phyloP scores from a whole-genome alignment of 2,888 invertebrate species.

The Nemotelus pantherinus region DNA sequence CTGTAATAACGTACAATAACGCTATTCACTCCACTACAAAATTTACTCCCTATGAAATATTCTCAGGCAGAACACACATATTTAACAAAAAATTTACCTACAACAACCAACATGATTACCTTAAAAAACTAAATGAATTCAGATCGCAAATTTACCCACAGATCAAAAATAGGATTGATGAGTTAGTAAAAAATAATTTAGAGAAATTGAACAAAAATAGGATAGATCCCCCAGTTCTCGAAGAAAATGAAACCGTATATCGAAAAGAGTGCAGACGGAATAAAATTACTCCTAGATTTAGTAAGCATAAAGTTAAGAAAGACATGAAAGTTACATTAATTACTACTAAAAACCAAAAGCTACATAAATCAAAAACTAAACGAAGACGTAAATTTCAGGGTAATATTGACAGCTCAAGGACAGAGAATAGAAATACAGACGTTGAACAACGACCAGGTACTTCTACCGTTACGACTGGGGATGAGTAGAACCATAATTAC shows the following conservation, averaged over 20 bases:
- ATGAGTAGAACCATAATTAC: not conserved
- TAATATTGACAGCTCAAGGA: not conserved
- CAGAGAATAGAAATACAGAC: slow-evolving; percentile 14
- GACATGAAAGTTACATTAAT: slow-evolving; percentile 13
- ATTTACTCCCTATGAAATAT: not conserved
- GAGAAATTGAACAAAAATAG: not conserved
- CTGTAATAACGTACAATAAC: not conserved
- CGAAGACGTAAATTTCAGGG: slow-evolving; percentile 28
- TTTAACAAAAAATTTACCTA: slow-evolving; percentile 15
- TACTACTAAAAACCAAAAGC: slow-evolving; percentile 16
- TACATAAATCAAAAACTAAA: slow-evolving; percentile 31
- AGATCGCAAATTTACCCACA: not conserved
- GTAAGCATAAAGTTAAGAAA: slow-evolving; percentile 10
- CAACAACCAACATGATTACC: slow-evolving; percentile 1
- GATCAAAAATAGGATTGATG: not conserved
- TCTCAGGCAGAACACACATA: slow-evolving; percentile 5
- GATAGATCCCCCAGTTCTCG: not conserved
- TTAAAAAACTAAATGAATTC: slow-evolving; percentile 24
- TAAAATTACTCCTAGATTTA: not conserved
- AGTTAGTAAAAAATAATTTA: not conserved
- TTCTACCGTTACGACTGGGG: slow-evolving; percentile 5
- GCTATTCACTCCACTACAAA: slow-evolving; percentile 6
- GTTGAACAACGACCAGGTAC: slow-evolving; percentile 1
- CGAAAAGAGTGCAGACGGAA: slow-evolving; percentile 2
- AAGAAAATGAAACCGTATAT: not conserved